A percentile compares a stretch with the other conserved stretches of the same genome.
phyloP scores from a whole-genome alignment of 2,113 vertebrate species.

The Dinomys branickii region DNA sequence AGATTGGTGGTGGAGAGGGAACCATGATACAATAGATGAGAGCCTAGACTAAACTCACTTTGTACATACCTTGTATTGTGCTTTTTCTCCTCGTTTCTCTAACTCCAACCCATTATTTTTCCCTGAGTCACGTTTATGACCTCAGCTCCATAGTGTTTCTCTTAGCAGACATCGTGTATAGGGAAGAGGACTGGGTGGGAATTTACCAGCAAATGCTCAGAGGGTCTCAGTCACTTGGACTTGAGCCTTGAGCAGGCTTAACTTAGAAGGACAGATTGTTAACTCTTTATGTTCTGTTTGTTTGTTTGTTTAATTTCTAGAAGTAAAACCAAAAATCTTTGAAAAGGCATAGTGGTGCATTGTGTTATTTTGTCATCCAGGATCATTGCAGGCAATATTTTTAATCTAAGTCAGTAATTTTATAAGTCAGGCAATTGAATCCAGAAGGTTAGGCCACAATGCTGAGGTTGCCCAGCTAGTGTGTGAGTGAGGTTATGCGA shows the following conservation, averaged over 20 bases:
- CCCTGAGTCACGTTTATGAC: neutral
- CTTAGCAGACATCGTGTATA: neutral
- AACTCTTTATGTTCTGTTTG: neutral
- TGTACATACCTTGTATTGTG: neutral
- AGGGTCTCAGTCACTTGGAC: neutral
- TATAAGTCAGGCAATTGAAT: neutral
- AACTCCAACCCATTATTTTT: neutral
- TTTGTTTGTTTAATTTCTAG: neutral
- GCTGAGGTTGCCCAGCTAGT: neutral
- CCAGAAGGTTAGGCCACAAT: neutral
- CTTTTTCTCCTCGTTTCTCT: neutral
- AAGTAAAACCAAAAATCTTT: slow-evolving; percentile 27
- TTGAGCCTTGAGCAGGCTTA: neutral
- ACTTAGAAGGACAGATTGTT: neutral
- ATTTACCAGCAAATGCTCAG: neutral
- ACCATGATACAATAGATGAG: no score
- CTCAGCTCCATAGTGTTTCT: neutral
- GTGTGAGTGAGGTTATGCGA: neutral
- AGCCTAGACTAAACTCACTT: neutral
- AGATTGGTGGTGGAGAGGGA: neutral
- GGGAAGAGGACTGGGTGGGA: neutral
- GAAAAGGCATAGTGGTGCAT: neutral
- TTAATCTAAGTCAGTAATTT: neutral
- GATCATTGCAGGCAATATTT: neutral
- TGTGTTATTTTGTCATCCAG: neutral